Evolutionary conservation across 2,113 vertebrate genomes (phyloP).

Genomic region (Pluvianellus socialis): DNA sequence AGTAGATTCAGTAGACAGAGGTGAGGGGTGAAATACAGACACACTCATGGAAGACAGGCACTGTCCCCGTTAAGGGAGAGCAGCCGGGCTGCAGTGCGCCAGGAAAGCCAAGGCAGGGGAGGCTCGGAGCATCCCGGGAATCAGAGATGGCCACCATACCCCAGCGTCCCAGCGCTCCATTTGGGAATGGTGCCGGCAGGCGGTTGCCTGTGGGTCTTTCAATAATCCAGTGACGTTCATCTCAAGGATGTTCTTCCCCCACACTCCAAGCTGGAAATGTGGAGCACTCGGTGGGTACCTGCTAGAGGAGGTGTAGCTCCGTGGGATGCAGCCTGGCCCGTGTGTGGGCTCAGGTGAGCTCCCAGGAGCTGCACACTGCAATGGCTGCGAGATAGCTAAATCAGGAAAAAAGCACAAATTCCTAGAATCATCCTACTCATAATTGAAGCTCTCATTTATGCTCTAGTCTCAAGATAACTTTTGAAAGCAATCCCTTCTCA

Average conservation of each 20-base stretch:
- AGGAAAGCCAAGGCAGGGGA: background rate
- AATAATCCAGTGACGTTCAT: background rate
- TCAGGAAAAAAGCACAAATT: background rate
- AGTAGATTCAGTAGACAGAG: background rate
- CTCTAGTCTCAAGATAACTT: background rate
- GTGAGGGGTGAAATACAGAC: background rate
- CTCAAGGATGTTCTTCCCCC: background rate
- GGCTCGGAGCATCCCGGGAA: background rate
- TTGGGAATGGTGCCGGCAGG: background rate
- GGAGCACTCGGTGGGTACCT: background rate
- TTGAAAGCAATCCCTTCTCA: slow-evolving; percentile 2
- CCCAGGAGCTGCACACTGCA: background rate
- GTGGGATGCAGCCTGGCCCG: background rate
- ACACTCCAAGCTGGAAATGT: background rate
- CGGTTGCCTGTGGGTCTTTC: background rate
- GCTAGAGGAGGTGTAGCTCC: background rate
- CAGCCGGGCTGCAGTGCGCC: background rate
- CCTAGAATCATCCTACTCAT: background rate
- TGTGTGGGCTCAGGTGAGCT: background rate
- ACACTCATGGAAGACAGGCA: background rate
- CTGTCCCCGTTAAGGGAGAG: background rate
- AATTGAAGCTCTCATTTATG: background rate
- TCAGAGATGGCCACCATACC: background rate
- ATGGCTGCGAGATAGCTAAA: background rate
- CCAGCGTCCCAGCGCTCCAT: accelerated